Percentiles rank a stretch among this genome's conserved stretches.
phyloP scores from a whole-genome alignment of 2,113 vertebrate genomes.

The Eurystomus gularis region DNA sequence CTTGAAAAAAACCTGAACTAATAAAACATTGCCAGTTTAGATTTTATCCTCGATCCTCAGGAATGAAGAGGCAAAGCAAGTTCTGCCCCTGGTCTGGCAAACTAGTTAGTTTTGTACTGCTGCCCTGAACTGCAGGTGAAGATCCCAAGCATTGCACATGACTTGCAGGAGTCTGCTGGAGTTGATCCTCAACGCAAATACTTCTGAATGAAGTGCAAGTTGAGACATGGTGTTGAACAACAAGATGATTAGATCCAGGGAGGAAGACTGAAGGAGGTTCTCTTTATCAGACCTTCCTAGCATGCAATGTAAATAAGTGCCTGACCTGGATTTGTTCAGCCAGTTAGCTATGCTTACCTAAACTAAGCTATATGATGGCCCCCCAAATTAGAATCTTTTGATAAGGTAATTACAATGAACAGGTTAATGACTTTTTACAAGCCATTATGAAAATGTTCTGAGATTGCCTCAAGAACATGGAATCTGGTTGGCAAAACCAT shows the following conservation, averaged over 20 bases:
- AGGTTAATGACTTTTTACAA: not conserved
- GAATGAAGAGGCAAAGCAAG: not conserved
- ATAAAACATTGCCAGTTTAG: not conserved
- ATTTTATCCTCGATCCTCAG: not conserved
- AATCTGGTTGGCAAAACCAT: not conserved
- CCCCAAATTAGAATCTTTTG: not conserved
- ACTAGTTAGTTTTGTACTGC: not conserved
- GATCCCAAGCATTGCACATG: not conserved
- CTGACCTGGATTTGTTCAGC: conserved; percentile 18
- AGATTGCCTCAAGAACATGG: not conserved
- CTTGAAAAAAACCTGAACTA: not conserved
- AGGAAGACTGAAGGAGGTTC: conserved; percentile 15
- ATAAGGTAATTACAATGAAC: not conserved
- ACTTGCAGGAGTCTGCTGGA: not conserved
- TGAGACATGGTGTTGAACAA: conserved; percentile 9
- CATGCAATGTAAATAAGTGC: not conserved
- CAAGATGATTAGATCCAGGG: not conserved
- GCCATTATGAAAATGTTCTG: not conserved
- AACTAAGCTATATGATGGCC: not conserved
- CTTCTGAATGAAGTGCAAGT: not conserved
- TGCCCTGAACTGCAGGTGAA: not conserved
- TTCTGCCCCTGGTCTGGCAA: not conserved
- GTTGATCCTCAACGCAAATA: not conserved
- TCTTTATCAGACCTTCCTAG: conserved; percentile 37
- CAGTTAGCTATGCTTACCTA: not conserved